phyloP scores from a whole-genome alignment of 37 sponge, comb jelly and placozoan species.

The Dysidea cf. avara region DNA sequence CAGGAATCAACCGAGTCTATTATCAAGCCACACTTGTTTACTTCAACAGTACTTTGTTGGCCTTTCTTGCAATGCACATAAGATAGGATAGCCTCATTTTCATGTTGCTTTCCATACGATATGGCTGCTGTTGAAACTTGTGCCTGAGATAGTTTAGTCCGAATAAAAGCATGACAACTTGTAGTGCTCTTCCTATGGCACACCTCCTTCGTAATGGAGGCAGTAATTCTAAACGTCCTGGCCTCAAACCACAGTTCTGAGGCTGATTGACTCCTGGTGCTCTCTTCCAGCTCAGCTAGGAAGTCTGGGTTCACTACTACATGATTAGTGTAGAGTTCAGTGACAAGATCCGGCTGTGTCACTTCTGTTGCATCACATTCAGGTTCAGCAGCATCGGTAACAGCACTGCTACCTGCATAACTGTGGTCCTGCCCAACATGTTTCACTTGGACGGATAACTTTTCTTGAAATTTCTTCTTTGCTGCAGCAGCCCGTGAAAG shows the following conservation, averaged over 20 bases:
- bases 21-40: conserved; percentile 11
- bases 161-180: not conserved
- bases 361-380: too few relatives aligned
- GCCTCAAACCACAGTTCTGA: conserved; percentile 2
- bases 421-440: too few relatives aligned
- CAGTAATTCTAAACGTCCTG: conserved; percentile 3
- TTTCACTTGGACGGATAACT: too few relatives aligned
- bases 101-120: conserved; percentile 11
- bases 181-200: not conserved
- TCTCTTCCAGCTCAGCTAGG: conserved; percentile 1
- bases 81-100: not conserved
- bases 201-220: conserved; percentile 14
- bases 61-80: not conserved
- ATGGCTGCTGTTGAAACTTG: not conserved
- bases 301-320: conserved; percentile 3
- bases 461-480: too few relatives aligned
- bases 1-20: not conserved
- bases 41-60: not conserved
- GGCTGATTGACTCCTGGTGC: not conserved
- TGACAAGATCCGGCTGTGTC: too few relatives aligned
- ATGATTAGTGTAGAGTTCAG: not conserved
- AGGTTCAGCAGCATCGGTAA: too few relatives aligned
- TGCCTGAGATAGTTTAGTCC: not conserved
- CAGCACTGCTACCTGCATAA: too few relatives aligned
- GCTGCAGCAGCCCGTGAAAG: too few relatives aligned